phyloP scores from a whole-genome alignment of 2,888 invertebrate genomes.

The Cremastinae sp. region DNA sequence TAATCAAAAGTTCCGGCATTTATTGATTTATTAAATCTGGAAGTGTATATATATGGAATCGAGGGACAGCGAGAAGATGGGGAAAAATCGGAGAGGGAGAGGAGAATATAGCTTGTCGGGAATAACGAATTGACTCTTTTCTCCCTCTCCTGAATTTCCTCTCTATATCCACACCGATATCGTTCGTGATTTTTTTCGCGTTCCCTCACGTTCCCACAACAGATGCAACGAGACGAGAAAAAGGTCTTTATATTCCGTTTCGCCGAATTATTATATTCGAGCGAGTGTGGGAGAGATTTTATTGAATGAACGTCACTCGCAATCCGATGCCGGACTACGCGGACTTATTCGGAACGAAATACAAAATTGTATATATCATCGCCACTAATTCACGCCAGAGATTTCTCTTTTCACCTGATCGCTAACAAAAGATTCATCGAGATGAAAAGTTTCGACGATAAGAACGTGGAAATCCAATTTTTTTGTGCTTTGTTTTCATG shows the following conservation, averaged over 20 bases:
- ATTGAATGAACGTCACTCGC: constrained; percentile 34
- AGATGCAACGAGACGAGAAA: constrained; percentile 33
- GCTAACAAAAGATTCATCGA: too few species aligned
- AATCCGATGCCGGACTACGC: constrained; percentile 9
- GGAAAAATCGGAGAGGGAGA: constrained; percentile 6
- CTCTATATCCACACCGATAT: constrained; percentile 33
- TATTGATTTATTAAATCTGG: constrained; percentile 60
- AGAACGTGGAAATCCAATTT: too few species aligned
- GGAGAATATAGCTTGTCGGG: constrained; percentile 46
- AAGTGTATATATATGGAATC: constrained; percentile 1
- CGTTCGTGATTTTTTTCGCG: constrained; percentile 41
- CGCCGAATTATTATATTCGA: constrained; percentile 45
- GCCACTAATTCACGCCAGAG: not conserved
- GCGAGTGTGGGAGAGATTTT: constrained; percentile 4
- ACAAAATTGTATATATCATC: constrained; percentile 5
- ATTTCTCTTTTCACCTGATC: too few species aligned
- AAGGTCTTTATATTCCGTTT: constrained; percentile 49
- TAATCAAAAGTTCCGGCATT: constrained; percentile 60
- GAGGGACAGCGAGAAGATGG: constrained; percentile 10
- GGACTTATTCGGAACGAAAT: not conserved
- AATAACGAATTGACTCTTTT: constrained; percentile 60
- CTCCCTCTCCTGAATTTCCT: constrained; percentile 8
- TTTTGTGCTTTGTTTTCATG: too few species aligned
- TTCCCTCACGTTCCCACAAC: constrained; percentile 15
- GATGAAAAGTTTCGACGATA: too few species aligned